These are phyloP conservation scores for Fregetta grallaria DNA, from an alignment of 2,113 vertebrate genomes.

Conservation along the genomic window DNA sequence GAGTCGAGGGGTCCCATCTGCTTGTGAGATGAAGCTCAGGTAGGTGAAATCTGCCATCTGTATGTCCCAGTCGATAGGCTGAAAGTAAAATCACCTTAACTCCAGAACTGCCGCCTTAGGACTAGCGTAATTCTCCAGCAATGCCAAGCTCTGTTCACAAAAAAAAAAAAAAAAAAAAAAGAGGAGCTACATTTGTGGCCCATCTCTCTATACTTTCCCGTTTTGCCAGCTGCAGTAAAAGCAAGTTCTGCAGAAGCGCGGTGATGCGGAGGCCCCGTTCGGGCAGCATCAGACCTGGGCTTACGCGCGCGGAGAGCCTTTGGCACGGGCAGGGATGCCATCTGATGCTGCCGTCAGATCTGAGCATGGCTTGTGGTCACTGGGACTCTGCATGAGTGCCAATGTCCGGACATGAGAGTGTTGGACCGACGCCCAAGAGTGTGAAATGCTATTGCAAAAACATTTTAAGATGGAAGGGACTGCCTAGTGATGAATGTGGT, in stretches of 20 bases:
- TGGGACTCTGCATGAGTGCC: neutral
- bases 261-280: fast-evolving
- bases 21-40: neutral
- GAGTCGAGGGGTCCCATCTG: neutral
- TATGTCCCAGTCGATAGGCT: fast-evolving
- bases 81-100: neutral
- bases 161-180: no score
- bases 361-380: fast-evolving
- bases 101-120: neutral
- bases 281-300: neutral
- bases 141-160: fast-evolving
- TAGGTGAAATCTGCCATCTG: neutral
- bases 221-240: neutral
- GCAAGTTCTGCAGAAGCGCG: fast-evolving
- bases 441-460: neutral
- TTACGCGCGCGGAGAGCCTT: fast-evolving
- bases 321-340: neutral
- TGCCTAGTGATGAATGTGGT: neutral
- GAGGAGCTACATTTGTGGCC: fast-evolving
- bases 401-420: fast-evolving
- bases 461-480: neutral
- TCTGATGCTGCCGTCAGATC: neutral
- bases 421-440: neutral
- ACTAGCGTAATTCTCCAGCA: neutral
- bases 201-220: neutral